A percentile compares a stretch with the other conserved stretches of the same genome.
These are phyloP conservation scores for Hydrotaea diabolus DNA, from an alignment of 2,888 invertebrate genomes.

Conservation along the genomic window DNA sequence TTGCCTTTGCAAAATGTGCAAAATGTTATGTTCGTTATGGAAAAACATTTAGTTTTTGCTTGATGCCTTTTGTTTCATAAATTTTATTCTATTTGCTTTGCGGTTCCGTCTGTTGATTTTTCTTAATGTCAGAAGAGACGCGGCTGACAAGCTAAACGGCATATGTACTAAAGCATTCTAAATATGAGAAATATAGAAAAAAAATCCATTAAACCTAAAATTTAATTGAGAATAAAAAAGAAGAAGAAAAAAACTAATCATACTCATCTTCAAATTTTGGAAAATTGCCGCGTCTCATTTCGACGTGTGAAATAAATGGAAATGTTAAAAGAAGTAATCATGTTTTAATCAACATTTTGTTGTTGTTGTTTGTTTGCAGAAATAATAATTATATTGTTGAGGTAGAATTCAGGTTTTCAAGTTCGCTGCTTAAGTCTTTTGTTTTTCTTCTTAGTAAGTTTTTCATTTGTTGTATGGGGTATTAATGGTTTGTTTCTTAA, in stretches of 20 bases:
- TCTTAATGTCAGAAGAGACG: slow-evolving; percentile 58
- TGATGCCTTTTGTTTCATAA: slow-evolving; percentile 6
- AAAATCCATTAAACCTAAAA: neutral
- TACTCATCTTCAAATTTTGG: no score
- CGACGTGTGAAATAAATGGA: no score
- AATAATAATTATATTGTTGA: neutral
- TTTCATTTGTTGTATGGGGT: no score
- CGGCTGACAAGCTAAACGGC: no score
- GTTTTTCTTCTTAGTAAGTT: neutral
- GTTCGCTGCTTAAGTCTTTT: neutral
- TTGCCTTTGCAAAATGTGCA: neutral
- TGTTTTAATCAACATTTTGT: no score
- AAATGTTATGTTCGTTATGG: neutral
- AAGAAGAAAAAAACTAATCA: neutral
- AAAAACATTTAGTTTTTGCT: neutral
- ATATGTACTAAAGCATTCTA: no score
- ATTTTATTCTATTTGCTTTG: slow-evolving; percentile 16
- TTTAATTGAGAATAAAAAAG: neutral
- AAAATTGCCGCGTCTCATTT: no score
- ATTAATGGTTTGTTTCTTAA: no score
- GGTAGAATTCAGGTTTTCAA: neutral
- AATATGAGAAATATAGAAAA: no score
- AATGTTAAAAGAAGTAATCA: no score
- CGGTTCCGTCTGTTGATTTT: slow-evolving; percentile 51
- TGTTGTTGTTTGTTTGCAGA: no score